Base-by-base conservation (phyloP, 2,113 vertebrate species). In the Oryzias celebensis region DNA sequence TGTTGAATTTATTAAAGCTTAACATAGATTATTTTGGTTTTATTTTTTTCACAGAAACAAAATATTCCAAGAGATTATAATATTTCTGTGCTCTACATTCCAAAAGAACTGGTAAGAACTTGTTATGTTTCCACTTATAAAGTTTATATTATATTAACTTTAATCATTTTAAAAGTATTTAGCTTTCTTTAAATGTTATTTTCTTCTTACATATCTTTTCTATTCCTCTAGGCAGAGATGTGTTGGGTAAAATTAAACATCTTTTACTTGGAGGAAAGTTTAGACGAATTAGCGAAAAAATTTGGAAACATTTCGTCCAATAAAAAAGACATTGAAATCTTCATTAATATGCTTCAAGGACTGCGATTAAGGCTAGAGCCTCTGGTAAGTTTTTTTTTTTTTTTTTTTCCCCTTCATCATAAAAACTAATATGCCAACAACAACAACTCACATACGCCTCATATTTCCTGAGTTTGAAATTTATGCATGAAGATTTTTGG, bases 1-100 rank as follows among this genome's bases (percentile, higher is more conserved):
- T 36, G 36, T 36, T 36, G 10, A 36, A 12, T 12, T 36, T 12
- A 36, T 12, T 28, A 10, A 36, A 36, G 36, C 3, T 36, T 12
- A 36, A 36, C 43, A 10, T 2, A 13, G 14, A 54, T 20, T 23
- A 42, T 52, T 46, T 17, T 13, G 48, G 16, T 47, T 58, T 1
- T 45, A 0, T 17, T 45, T 31, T 58, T 73, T 74, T 68, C 51
- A 47, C 82, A 93, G 92, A 93, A 83, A 86, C 87, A 92, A 65
- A 93, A 93, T 84, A 93, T 93, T 78, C 92, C 92, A 48, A 92
- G 91, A 91, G 91, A 93, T 85, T 93, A 93, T 83, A 89, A 77
- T 73, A 93, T 93, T 85, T 84, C 87, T 63, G 77, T 93, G 49
- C 53, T n/a, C 46, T 92, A 86, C 77, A 57, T 93, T 83, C 87